Base-by-base conservation (phyloP, 2,113 vertebrate genomes). In the Etia nguti region DNA sequence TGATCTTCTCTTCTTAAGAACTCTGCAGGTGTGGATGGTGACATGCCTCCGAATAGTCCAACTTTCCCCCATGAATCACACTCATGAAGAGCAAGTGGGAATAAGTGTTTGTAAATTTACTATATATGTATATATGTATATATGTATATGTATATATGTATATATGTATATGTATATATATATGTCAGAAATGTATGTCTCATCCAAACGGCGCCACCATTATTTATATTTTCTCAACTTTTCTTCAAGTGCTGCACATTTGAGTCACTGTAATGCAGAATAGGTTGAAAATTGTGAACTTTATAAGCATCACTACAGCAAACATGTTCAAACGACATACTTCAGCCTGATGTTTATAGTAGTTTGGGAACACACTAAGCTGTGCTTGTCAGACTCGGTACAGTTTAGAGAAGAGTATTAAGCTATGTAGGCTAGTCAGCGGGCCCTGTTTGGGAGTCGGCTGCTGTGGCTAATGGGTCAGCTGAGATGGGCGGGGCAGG, bases 381-480 rank as follows among this genome's bases (percentile, higher is more conserved):
- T 48, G n/a, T 75, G 55, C 79, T 75, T 46, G 86, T 87, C 75
- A 81, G 88, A 90, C 62, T 60, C 70, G 50, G 86, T 83, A 59
- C 87, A 82, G 89, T 93, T 87, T 83, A 94, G 68, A 83, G 75
- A 70, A 82, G 77, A 89, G 89, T 84, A 92, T 92, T 90, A 93
- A 60, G 86, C 65, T 88, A 88, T 91, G 86, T 89, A 88, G 88
- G 92, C 86, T 88, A 75, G 90, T 86, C 88, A 87, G 82, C 57
- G 79, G 65, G 82, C 79, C 68, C 59, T 88, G 82, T 86, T 82
- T 48, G 65, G 56, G 79, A 88, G 91, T 86, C 87, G 85, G 89
- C 85, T 73, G 83, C 68, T 80, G 89, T 90, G 82, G 92, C 93
- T 94, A 93, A 94, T 92, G 90, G 93, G 94, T 94, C 92, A 94